phyloP scores from a whole-genome alignment of 2,113 vertebrate genomes.

The Labrus mixtus region DNA sequence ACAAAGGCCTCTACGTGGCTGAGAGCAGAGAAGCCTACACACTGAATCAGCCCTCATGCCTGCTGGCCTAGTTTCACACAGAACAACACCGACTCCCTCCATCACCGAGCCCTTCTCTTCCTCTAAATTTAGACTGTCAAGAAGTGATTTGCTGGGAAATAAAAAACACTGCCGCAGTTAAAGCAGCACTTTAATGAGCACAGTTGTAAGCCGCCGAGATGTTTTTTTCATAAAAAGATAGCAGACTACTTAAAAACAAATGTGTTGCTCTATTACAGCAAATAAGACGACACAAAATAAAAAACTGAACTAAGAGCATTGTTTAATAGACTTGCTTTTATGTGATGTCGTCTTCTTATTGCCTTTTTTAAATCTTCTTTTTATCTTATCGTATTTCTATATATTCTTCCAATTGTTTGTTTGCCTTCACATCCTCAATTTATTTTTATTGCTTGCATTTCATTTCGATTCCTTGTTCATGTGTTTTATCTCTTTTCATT shows the following conservation, averaged over 20 bases:
- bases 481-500: too few species aligned
- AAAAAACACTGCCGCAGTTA: conserved; percentile 23
- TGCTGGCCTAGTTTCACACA: conserved; percentile 72
- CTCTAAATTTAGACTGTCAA: conserved; percentile 60
- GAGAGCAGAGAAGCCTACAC: conserved; percentile 44
- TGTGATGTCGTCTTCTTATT: too few species aligned
- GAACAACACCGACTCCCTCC: conserved; percentile 56
- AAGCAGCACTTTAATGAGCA: conserved; percentile 6
- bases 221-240: background rate
- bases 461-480: too few species aligned
- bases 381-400: too few species aligned
- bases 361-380: too few species aligned
- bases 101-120: conserved; percentile 29
- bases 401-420: too few species aligned
- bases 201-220: background rate
- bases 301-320: background rate
- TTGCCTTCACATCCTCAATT: too few species aligned
- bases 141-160: conserved; percentile 26
- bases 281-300: background rate
- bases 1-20: conserved; percentile 26
- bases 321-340: too few species aligned
- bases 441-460: too few species aligned
- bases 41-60: conserved; percentile 41
- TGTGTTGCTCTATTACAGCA: background rate
- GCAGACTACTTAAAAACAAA: background rate